Percentiles rank a stretch among this genome's conserved stretches.
These are phyloP conservation scores for Kradibia gibbosae DNA, from an alignment of 1,140 invertebrate species.

Conservation along the genomic window DNA sequence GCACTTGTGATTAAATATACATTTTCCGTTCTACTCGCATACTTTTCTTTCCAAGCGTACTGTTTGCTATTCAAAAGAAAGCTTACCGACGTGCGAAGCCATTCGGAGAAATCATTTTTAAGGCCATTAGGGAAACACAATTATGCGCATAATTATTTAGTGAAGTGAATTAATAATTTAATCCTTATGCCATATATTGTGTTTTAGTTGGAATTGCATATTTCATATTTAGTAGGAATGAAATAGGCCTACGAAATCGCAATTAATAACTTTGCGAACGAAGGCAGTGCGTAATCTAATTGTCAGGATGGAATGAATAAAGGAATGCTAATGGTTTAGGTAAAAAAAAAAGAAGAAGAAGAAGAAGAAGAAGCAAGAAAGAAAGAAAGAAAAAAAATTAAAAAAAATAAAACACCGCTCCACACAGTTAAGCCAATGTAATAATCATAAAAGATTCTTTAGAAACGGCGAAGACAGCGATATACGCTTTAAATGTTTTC, in stretches of 20 bases:
- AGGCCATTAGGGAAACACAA: neutral
- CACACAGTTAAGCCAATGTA: neutral
- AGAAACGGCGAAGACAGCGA: neutral
- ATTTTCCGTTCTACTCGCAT: neutral
- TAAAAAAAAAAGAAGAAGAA: neutral
- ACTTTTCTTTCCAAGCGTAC: neutral
- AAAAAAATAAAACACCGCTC: neutral
- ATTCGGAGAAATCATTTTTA: neutral
- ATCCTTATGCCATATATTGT: neutral
- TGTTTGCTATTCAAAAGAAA: neutral
- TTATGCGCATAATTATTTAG: neutral
- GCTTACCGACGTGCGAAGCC: neutral
- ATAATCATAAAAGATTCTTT: neutral
- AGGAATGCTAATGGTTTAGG: neutral
- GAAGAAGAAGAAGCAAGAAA: neutral
- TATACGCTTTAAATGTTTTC: neutral
- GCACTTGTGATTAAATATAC: neutral
- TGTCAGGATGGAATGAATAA: neutral
- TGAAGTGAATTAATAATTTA: neutral
- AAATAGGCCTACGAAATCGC: neutral
- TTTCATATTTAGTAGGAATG: neutral
- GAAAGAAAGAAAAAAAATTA: neutral
- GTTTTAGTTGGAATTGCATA: neutral
- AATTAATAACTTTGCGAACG: constrained; percentile 10
- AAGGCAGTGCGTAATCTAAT: neutral